Percentiles rank a stretch among this genome's conserved stretches.
phyloP scores from a whole-genome alignment of 2,113 vertebrate genomes.

The Chinchilla lanigera region DNA sequence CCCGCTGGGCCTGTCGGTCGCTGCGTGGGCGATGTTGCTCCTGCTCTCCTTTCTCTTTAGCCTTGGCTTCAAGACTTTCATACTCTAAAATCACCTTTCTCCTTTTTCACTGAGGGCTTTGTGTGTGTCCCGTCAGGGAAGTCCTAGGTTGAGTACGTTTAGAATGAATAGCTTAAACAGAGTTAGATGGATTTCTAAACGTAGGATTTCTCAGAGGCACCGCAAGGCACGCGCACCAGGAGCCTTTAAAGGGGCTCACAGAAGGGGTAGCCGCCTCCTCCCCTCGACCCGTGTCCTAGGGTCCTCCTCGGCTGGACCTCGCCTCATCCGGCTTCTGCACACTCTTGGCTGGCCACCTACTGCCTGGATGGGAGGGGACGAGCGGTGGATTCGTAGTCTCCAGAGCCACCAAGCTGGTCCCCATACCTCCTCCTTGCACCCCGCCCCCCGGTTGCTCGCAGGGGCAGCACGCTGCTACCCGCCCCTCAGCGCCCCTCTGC shows the following conservation, averaged over 20 bases:
- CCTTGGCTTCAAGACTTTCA: neutral
- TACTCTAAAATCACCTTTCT: neutral
- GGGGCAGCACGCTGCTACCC: no score
- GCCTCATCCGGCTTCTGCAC: neutral
- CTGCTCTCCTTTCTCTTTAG: no score
- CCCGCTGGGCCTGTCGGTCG: neutral
- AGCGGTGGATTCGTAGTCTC: neutral
- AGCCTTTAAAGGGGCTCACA: neutral
- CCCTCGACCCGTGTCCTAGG: neutral
- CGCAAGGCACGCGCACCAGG: no score
- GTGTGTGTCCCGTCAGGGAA: no score
- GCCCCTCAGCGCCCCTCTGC: no score
- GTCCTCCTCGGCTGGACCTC: neutral
- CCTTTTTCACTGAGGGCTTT: neutral
- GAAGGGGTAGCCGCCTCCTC: neutral
- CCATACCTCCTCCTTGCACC: accelerated
- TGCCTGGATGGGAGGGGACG: neutral
- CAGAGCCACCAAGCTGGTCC: no score
- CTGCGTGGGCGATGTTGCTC: accelerated
- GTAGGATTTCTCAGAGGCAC: neutral
- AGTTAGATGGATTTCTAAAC: neutral
- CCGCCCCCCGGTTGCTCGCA: neutral
- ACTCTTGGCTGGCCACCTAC: neutral
- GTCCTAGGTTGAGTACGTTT: neutral
- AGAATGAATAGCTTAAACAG: neutral